Base-by-base conservation (phyloP, 2,797 vertebrate genomes). In the Hafferia zeledoni region DNA sequence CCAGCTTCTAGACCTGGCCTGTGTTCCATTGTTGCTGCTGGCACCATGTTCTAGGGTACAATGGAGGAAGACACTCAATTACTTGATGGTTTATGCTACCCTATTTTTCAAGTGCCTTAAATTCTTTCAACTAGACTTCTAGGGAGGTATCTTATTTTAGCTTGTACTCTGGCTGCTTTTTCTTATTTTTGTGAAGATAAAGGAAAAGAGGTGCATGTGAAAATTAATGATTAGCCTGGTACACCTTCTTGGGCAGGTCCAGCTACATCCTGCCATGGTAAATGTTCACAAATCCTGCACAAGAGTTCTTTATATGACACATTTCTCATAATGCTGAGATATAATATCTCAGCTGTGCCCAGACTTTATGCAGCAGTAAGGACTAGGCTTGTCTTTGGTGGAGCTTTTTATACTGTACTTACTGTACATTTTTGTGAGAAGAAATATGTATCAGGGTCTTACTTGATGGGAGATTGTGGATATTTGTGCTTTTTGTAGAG, bases 271-370 rank as follows among this genome's bases (percentile, higher is more conserved):
- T 1, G 5, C 61, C n/a, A 39, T 3, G 2, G 87, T 91, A 96
- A 91, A 88, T 95, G 93, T 88, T 94, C 5, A 3, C 82, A 93
- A 90, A 35, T 70, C 64, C 83, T 55, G 72, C 50, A 80, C 91
- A 93, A 91, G 76, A 22, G 28, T 44, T 63, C 55, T 83, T 76
- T 83, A 72, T 63, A 17, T 44, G 57, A 59, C 85, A 65, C 52
- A 8, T 91, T 96, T 96, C 91, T 85, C 91, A 95, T 80, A 69
- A 64, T 1, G 6, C n/a, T 72, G 83, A 83, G 65, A 76, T 56
- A 56, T 2, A 69, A 69, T 19, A 9, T 78, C 79, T 94, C 89
- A 90, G 87, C 83, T 94, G 91, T 61, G 72, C 30, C 43, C 57
- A 67, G 83, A 23, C 70, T 52, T 87, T 86, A 77, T 80, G 90